A percentile compares a stretch with the other conserved stretches of the same genome.
phyloP scores from a whole-genome alignment of 1,140 invertebrate genomes.

The Adelges cooleyi region DNA sequence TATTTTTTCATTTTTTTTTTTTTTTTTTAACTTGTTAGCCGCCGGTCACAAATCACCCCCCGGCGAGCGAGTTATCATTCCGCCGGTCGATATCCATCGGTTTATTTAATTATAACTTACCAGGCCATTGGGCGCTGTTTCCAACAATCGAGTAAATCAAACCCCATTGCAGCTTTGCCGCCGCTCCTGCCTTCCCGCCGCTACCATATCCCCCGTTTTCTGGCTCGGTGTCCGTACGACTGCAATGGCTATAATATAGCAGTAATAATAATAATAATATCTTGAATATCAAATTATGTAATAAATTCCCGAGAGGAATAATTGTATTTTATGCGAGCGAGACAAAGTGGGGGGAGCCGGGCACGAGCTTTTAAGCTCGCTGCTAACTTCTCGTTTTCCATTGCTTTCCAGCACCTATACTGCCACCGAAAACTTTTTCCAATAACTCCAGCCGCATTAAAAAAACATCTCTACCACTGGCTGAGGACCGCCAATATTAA shows the following conservation, averaged over 20 bases:
- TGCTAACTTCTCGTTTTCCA: not conserved
- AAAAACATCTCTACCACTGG: no score
- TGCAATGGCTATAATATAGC: not conserved
- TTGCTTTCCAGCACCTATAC: not conserved
- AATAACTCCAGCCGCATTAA: not conserved
- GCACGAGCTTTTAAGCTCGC: not conserved
- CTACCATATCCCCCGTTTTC: no score
- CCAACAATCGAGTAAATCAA: not conserved
- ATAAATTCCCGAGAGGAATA: not conserved
- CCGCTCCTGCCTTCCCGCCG: not conserved
- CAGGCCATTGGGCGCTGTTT: not conserved
- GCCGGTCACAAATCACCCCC: not conserved
- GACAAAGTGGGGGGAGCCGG: not conserved
- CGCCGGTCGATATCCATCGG: not conserved
- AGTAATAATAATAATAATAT: conserved; percentile 13
- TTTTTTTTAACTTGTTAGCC: no score
- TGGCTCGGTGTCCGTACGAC: no score
- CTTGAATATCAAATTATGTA: not conserved
- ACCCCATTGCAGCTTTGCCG: not conserved
- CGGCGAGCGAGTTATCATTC: not conserved
- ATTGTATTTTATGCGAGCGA: not conserved
- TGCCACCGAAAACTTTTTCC: conserved; percentile 9
- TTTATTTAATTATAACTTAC: conserved; percentile 20
- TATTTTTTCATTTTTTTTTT: not conserved
- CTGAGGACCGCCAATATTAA: no score